phyloP scores from a whole-genome alignment of 2,113 vertebrate species.

The Python bivittatus region DNA sequence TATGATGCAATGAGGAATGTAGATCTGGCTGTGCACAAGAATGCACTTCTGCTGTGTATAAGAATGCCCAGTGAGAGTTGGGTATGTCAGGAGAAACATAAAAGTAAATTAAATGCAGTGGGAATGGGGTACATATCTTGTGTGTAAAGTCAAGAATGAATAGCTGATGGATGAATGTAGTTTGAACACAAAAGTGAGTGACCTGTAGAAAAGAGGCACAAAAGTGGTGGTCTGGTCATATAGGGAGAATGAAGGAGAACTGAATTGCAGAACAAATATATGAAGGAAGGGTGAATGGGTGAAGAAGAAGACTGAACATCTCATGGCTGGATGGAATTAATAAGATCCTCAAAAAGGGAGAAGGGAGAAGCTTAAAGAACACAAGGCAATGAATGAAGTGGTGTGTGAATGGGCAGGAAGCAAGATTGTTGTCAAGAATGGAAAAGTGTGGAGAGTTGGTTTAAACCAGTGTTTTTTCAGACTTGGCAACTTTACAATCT shows the following conservation, averaged over 20 bases:
- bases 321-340: not conserved
- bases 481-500: not conserved
- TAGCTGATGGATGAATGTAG: not conserved
- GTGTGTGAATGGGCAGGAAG: not conserved
- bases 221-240: not conserved
- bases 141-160: not conserved
- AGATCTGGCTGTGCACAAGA: not conserved
- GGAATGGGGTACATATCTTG: not conserved
- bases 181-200: not conserved
- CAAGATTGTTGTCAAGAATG: not conserved
- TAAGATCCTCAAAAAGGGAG: not conserved
- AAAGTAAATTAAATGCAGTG: not conserved
- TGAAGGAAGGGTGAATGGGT: not conserved
- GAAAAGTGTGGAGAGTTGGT: not conserved
- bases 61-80: not conserved
- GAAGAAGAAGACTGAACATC: not conserved
- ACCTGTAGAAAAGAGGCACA: not conserved
- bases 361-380: not conserved
- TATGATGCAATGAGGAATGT: not conserved
- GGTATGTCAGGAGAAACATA: not conserved
- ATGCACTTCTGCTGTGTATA: not conserved
- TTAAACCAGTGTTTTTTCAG: not conserved
- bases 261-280: not conserved
- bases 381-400: not conserved
- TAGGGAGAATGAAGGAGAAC: not conserved